Evolutionary conservation across 2,113 vertebrate genomes (phyloP).

Genomic region (Falcunculus frontatus): DNA sequence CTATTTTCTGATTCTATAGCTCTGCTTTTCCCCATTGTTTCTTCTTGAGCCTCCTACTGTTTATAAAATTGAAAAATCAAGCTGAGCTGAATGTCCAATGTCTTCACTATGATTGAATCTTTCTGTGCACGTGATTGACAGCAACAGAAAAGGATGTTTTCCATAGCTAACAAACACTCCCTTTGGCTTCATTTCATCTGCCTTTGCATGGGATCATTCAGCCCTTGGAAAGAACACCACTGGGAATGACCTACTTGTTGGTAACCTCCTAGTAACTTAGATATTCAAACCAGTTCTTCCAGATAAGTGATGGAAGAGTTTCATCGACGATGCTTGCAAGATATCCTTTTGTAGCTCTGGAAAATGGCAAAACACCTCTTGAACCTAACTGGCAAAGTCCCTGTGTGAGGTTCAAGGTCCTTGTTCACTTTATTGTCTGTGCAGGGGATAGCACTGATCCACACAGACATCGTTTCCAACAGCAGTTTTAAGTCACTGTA

Average conservation of each 20-base stretch:
- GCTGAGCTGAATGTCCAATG: slow-evolving; percentile 51
- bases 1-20: slow-evolving; percentile 22
- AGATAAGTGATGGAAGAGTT: not conserved
- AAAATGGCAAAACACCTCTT: not conserved
- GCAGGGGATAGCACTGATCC: not conserved
- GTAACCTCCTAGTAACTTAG: not conserved
- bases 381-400: not conserved
- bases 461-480: not conserved
- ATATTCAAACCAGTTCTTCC: not conserved
- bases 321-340: not conserved
- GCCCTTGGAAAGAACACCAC: not conserved
- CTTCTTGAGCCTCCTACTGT: slow-evolving; percentile 48
- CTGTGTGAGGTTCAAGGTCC: not conserved
- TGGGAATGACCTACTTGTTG: not conserved
- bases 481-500: not conserved
- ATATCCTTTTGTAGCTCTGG: not conserved
- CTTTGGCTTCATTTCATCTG: not conserved
- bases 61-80: slow-evolving; percentile 71
- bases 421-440: not conserved
- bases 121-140: not conserved
- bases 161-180: not conserved
- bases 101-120: slow-evolving; percentile 37
- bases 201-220: not conserved
- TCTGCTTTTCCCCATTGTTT: slow-evolving; percentile 50
- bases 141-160: not conserved